Conservation (phyloP, 2,888 invertebrate species). For the Microplitis manilae region DNA sequence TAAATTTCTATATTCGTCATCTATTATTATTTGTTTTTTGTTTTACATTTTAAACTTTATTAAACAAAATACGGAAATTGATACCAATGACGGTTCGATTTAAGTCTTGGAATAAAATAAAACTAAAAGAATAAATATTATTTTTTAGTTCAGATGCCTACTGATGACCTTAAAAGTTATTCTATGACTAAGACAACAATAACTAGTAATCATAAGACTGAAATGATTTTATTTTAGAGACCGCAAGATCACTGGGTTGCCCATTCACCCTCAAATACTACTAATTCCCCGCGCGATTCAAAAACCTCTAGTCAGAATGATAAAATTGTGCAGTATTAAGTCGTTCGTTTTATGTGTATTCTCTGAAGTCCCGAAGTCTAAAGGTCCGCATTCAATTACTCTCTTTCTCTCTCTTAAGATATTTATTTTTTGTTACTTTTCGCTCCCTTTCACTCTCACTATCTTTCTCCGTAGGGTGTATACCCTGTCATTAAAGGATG, state of each 20-base stretch:
- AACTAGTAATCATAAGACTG: slow-evolving; percentile 62
- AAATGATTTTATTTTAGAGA: slow-evolving; percentile 71
- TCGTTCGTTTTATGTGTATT: slow-evolving; percentile 72
- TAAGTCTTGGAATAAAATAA: slow-evolving; percentile 10
- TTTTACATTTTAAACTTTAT: background rate
- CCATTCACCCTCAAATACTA: background rate
- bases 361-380: slow-evolving; percentile 68
- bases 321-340: slow-evolving; percentile 71
- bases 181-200: slow-evolving; percentile 42
- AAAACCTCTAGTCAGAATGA: slow-evolving; percentile 63
- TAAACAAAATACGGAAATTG: slow-evolving; percentile 35
- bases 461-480: slow-evolving; percentile 34
- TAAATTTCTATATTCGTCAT: slow-evolving; percentile 9
- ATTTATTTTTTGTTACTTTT: background rate
- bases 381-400: slow-evolving; percentile 53
- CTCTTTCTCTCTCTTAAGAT: slow-evolving; percentile 44
- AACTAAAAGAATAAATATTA: slow-evolving; percentile 11
- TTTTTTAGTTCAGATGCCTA: slow-evolving; percentile 35
- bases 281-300: slow-evolving; percentile 27
- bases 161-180: slow-evolving; percentile 42
- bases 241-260: slow-evolving; percentile 63
- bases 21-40: slow-evolving; percentile 21
- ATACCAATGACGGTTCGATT: slow-evolving; percentile 10
- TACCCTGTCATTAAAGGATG: slow-evolving; percentile 70
- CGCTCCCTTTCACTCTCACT: slow-evolving; percentile 1